Evolutionary conservation across 2,113 vertebrate genomes (phyloP).

Genomic region (Perca flavescens): DNA sequence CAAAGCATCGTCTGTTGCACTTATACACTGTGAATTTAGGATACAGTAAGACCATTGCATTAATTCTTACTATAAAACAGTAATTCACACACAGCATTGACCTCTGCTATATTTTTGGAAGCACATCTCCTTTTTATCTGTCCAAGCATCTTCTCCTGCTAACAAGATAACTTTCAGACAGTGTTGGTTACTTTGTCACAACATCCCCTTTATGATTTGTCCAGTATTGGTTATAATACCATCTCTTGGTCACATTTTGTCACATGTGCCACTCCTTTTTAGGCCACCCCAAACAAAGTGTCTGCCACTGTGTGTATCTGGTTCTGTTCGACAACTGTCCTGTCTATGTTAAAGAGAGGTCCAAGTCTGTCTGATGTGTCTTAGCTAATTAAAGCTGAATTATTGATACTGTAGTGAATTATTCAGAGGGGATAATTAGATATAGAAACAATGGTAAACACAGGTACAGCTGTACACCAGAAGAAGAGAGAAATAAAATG

Average conservation of each 20-base stretch:
- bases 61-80: not conserved
- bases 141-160: not conserved
- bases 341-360: conserved; percentile 46
- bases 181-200: not conserved
- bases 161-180: not conserved
- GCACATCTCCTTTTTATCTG: not conserved
- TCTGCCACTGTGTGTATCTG: conserved; percentile 15
- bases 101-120: not conserved
- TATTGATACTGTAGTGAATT: conserved; percentile 80
- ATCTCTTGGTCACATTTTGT: not conserved
- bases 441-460: conserved; percentile 79
- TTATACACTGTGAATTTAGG: too few relatives aligned
- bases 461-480: conserved; percentile 57
- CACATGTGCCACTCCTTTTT: not conserved
- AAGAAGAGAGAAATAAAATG: conserved; percentile 23
- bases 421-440: conserved; percentile 79
- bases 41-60: not conserved
- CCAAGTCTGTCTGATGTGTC: conserved; percentile 64
- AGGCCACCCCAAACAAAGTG: not conserved
- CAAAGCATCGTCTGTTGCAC: not conserved
- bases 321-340: conserved; percentile 20
- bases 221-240: not conserved
- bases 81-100: too few relatives aligned
- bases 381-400: conserved; percentile 82
- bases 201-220: not conserved